Conservation (phyloP, 2,888 invertebrate genomes). For the Rhingia rostrata region DNA sequence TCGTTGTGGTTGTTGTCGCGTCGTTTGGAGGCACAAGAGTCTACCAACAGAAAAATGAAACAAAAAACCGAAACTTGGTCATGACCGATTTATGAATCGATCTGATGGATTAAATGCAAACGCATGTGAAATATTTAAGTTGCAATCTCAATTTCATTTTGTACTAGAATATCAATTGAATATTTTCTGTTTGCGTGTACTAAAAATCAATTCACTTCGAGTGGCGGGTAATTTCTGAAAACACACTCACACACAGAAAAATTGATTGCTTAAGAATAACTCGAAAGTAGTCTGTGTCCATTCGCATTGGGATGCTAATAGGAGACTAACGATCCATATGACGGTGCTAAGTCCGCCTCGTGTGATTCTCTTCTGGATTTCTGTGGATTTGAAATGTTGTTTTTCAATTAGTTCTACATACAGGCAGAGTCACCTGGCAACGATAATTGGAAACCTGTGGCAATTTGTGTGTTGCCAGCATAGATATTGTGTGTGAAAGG, state of each 20-base stretch:
- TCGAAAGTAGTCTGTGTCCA: slow-evolving; percentile 24
- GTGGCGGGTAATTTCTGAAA: slow-evolving; percentile 1
- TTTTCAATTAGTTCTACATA: not conserved
- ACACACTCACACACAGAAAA: slow-evolving; percentile 13
- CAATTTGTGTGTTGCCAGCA: not conserved
- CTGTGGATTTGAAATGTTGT: not conserved
- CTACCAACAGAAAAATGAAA: slow-evolving; percentile 4
- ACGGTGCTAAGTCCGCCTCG: slow-evolving; percentile 20
- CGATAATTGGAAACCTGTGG: slow-evolving; percentile 57
- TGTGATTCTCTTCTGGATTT: slow-evolving; percentile 17
- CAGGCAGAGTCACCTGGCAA: slow-evolving; percentile 41
- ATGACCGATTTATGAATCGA: slow-evolving; percentile 66
- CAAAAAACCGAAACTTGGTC: slow-evolving; percentile 47
- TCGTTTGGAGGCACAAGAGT: not conserved
- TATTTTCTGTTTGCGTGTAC: not conserved
- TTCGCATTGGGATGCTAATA: slow-evolving; percentile 57
- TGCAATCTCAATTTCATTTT: slow-evolving; percentile 38
- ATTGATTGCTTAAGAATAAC: slow-evolving; percentile 37
- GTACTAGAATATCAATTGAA: slow-evolving; percentile 22
- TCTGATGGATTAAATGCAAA: slow-evolving; percentile 58
- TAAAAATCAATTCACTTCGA: slow-evolving; percentile 24
- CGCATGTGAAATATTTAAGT: slow-evolving; percentile 46
- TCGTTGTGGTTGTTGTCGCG: slow-evolving; percentile 13
- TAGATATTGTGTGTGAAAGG: slow-evolving; percentile 15
- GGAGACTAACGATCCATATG: slow-evolving; percentile 31